Conservation (phyloP, 2,113 vertebrate species). For the Varanus salvator region DNA sequence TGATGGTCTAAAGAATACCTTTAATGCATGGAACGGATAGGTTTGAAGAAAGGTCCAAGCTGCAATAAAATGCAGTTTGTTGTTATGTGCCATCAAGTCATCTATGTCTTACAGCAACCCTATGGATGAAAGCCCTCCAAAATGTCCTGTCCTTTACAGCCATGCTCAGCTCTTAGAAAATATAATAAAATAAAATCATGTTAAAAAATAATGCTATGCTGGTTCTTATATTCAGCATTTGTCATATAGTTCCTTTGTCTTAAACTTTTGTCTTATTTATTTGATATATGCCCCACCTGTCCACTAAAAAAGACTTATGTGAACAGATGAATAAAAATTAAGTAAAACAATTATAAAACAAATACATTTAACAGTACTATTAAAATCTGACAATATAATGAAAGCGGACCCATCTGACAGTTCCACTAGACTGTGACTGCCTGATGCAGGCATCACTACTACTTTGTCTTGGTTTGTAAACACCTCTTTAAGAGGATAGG, state of each 20-base stretch:
- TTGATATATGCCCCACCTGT: too few species aligned
- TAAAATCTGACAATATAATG: too few species aligned
- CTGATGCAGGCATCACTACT: background rate
- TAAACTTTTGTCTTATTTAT: background rate
- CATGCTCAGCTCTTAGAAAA: too few species aligned
- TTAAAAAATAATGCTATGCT: slow-evolving; percentile 8
- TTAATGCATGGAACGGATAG: slow-evolving; percentile 22
- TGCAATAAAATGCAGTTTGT: background rate
- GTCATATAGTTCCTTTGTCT: background rate
- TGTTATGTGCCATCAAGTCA: too few species aligned
- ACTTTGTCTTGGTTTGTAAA: background rate
- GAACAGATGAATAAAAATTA: too few species aligned
- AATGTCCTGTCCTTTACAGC: too few species aligned
- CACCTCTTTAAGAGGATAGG: background rate
- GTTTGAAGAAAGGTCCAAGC: background rate
- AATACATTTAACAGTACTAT: too few species aligned
- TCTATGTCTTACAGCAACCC: too few species aligned
- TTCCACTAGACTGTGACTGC: background rate
- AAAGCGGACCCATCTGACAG: too few species aligned
- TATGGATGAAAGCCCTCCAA: too few species aligned
- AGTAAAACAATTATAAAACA: too few species aligned
- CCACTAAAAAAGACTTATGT: too few species aligned
- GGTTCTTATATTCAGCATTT: background rate
- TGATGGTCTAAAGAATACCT: slow-evolving; percentile 54
- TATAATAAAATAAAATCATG: background rate